A percentile compares a stretch with the other conserved stretches of the same genome.
These are phyloP conservation scores for Trachymyrmex cornetzi DNA, from an alignment of 1,140 invertebrate genomes.

Conservation along the genomic window DNA sequence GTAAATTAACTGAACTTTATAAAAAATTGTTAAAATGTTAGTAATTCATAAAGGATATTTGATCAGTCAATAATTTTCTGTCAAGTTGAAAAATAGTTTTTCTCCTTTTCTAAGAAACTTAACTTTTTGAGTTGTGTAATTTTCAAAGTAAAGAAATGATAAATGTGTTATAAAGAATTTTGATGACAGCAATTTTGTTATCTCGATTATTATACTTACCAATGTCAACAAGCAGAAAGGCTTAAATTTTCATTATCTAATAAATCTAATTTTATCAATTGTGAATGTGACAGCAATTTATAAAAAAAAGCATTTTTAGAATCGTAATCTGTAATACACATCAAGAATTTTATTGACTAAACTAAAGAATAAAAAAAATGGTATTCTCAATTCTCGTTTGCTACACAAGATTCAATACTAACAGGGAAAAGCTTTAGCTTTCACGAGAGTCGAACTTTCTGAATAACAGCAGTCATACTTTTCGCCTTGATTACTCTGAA, in stretches of 20 bases:
- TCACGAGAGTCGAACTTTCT: constrained; percentile 48
- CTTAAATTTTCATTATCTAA: neutral
- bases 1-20: no score
- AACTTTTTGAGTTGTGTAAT: no score
- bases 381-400: constrained; percentile 48
- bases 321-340: neutral
- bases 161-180: neutral
- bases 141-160: no score
- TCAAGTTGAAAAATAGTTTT: no score
- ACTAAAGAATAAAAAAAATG: constrained; percentile 17
- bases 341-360: neutral
- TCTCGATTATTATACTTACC: neutral
- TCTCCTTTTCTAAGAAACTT: no score
- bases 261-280: neutral
- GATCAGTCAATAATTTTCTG: no score
- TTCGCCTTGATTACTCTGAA: constrained; percentile 58
- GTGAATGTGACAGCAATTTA: neutral
- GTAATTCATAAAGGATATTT: no score
- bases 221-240: neutral
- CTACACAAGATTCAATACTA: constrained; percentile 36
- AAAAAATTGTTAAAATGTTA: no score
- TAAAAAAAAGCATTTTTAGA: neutral
- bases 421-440: constrained; percentile 22
- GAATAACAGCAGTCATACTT: constrained; percentile 54
- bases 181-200: neutral